Evolutionary conservation across 2,888 invertebrate species (phyloP).

Genomic region (Blera fallax): DNA sequence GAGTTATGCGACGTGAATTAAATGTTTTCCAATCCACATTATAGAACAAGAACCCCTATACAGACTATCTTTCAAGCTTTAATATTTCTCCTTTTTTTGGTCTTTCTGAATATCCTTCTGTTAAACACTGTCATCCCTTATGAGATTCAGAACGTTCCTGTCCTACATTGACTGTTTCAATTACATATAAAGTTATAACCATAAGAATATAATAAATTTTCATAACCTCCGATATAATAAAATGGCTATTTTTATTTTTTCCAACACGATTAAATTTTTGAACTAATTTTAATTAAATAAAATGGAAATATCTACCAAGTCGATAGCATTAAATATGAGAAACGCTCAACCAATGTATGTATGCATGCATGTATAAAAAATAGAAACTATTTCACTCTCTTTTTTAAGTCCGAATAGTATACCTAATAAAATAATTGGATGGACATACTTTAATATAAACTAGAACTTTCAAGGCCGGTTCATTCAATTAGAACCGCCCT

Average conservation of each 20-base stretch:
- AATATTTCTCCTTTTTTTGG: too few relatives aligned
- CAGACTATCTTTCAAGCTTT: too few relatives aligned
- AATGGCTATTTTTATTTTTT: slow-evolving; percentile 18
- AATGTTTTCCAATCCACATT: too few relatives aligned
- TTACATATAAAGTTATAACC: slow-evolving; percentile 8
- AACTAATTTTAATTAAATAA: slow-evolving; percentile 10
- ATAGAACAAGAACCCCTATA: too few relatives aligned
- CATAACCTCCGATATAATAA: slow-evolving; percentile 34
- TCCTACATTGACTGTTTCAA: background rate
- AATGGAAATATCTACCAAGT: slow-evolving; percentile 2
- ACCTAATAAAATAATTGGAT: slow-evolving; percentile 18
- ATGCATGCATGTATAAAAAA: slow-evolving; percentile 31
- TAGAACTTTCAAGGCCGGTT: slow-evolving; percentile 14
- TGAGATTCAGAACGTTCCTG: background rate
- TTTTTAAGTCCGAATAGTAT: slow-evolving; percentile 39
- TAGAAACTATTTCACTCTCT: slow-evolving; percentile 25
- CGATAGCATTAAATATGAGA: slow-evolving; percentile 23
- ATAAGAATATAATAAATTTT: slow-evolving; percentile 6
- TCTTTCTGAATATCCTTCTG: too few relatives aligned
- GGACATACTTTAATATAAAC: slow-evolving; percentile 32
- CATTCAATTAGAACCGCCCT: slow-evolving; percentile 39
- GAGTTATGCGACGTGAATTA: too few relatives aligned
- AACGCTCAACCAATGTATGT: slow-evolving; percentile 8
- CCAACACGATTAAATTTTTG: slow-evolving; percentile 35
- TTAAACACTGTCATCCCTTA: background rate